phyloP scores from a whole-genome alignment of 2,797 vertebrate genomes.

The Lithobates pipiens region DNA sequence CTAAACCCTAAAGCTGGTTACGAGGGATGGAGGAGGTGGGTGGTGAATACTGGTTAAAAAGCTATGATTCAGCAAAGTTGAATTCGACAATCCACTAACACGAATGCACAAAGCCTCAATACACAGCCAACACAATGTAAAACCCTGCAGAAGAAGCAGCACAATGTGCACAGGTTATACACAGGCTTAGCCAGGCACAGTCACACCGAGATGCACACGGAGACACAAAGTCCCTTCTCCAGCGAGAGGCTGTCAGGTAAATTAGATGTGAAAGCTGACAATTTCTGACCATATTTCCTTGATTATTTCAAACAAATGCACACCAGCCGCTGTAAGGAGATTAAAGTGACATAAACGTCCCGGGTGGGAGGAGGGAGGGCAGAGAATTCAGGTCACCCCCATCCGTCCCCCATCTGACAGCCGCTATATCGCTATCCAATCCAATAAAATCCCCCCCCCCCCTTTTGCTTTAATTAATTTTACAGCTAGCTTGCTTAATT shows the following conservation, averaged over 20 bases:
- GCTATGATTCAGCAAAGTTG: conserved; percentile 39
- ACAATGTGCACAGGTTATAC: conserved; percentile 33
- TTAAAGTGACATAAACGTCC: conserved; percentile 99
- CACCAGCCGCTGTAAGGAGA: conserved; percentile 99
- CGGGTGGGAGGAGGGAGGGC: conserved; percentile 92
- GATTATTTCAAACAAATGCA: conserved; percentile 99
- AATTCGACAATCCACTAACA: not conserved
- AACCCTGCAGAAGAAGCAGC: not conserved
- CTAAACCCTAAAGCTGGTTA: conserved; percentile 84
- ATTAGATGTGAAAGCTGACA: conserved; percentile 99
- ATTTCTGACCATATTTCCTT: conserved; percentile 99
- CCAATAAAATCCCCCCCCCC: conserved; percentile 98
- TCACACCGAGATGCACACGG: conserved; percentile 62
- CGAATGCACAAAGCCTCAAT: not conserved
- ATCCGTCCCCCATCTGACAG: conserved; percentile 99
- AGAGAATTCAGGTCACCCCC: conserved; percentile 99
- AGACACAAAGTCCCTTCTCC: conserved; percentile 71
- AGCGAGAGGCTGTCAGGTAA: conserved; percentile 97
- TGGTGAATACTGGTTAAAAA: conserved; percentile 63
- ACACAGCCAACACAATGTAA: conserved; percentile 72
- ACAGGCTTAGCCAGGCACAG: conserved; percentile 63
- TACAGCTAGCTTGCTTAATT: conserved; percentile 99
- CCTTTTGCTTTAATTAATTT: conserved; percentile 99
- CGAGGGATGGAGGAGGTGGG: conserved; percentile 70
- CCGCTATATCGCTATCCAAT: conserved; percentile 99